Conservation (phyloP, 2,888 invertebrate species). For the Brenthis hecate region DNA sequence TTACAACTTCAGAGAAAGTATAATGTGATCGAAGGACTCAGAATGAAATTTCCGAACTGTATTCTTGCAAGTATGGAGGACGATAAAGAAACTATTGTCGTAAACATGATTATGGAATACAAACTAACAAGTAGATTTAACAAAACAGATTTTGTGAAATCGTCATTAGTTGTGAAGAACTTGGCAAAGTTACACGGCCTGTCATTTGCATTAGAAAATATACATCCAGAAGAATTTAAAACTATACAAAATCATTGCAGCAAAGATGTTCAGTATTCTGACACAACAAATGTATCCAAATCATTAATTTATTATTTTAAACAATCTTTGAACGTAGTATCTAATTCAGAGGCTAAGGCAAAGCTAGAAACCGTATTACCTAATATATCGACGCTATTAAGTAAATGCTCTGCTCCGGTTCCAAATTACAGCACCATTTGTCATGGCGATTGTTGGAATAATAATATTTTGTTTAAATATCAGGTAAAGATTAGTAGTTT, state of each 20-base stretch:
- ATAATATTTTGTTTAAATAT: conserved; percentile 61
- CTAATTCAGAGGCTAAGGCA: conserved; percentile 48
- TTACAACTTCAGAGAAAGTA: conserved; percentile 56
- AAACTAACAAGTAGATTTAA: conserved; percentile 52
- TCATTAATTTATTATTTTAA: conserved; percentile 57
- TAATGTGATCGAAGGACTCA: conserved; percentile 61
- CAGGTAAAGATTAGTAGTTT: conserved; percentile 47
- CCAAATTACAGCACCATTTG: conserved; percentile 56
- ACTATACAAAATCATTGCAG: conserved; percentile 50
- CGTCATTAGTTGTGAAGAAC: conserved; percentile 57
- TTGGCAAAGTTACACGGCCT: conserved; percentile 66
- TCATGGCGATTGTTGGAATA: conserved; percentile 70
- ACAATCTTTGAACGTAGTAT: conserved; percentile 57
- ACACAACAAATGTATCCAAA: conserved; percentile 51
- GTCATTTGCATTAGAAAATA: conserved; percentile 55
- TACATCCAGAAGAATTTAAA: conserved; percentile 51
- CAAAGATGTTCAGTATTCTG: conserved; percentile 60
- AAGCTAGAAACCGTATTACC: conserved; percentile 52
- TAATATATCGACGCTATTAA: conserved; percentile 52
- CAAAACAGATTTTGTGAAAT: conserved; percentile 54
- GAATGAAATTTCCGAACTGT: conserved; percentile 64
- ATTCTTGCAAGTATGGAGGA: conserved; percentile 52
- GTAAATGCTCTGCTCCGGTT: conserved; percentile 54
- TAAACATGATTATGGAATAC: conserved; percentile 44
- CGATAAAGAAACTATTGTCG: conserved; percentile 57